Conservation (phyloP, 92 coral and sea anemone genomes). For the Zoanthus sansibaricus region DNA sequence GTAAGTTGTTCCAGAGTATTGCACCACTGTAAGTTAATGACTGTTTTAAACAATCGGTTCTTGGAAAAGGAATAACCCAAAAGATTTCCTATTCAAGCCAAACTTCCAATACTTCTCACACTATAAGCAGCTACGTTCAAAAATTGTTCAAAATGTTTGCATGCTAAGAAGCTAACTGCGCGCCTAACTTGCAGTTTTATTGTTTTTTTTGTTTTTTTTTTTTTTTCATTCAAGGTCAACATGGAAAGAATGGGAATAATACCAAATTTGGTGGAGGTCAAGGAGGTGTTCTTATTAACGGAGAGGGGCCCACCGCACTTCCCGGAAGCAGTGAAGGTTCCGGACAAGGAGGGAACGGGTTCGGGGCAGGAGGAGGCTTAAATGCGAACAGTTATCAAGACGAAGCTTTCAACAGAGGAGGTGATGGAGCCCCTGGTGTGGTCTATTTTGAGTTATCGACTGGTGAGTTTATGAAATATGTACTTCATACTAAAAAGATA, state of each 20-base stretch:
- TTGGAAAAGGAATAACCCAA: too few relatives aligned
- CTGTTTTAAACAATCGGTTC: too few relatives aligned
- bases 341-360: conserved; percentile 17
- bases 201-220: too few relatives aligned
- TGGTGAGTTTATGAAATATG: background rate
- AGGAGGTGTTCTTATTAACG: conserved; percentile 32
- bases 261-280: background rate
- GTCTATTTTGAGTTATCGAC: conserved; percentile 6
- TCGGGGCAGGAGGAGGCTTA: conserved; percentile 37
- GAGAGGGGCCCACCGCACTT: conserved; percentile 19
- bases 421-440: conserved; percentile 35
- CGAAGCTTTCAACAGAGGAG: background rate
- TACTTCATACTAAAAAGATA: background rate
- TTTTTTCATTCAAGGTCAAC: background rate
- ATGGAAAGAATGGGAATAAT: background rate
- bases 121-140: too few relatives aligned
- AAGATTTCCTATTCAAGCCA: too few relatives aligned
- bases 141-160: too few relatives aligned
- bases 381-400: background rate
- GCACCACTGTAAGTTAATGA: too few relatives aligned
- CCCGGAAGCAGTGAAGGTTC: background rate
- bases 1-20: too few relatives aligned
- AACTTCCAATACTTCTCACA: too few relatives aligned
- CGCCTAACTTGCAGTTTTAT: too few relatives aligned
- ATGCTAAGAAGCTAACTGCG: too few relatives aligned